Percentiles rank a stretch among this genome's conserved stretches.
Evolutionary conservation across 2,113 vertebrate genomes (phyloP).

Genomic region (Empidonax traillii): DNA sequence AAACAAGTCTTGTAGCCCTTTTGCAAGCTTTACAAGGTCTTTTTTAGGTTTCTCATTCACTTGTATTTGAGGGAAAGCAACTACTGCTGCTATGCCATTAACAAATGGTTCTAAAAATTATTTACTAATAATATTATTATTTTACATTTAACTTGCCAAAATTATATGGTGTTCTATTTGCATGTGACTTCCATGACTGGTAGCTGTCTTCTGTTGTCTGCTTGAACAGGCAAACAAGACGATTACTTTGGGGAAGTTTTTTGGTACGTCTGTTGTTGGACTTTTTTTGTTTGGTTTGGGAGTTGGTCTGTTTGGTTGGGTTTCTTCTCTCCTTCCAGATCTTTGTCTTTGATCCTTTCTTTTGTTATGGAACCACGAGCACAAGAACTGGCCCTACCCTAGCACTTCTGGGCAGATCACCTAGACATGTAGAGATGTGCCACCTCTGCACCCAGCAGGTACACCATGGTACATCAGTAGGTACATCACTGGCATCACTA

Average conservation of each 20-base stretch:
- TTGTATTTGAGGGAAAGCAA: neutral
- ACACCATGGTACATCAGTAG: accelerated
- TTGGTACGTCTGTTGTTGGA: neutral
- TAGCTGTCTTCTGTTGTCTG: neutral
- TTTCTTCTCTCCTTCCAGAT: neutral
- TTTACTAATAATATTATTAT: neutral
- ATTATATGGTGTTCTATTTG: neutral
- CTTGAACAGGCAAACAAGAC: neutral
- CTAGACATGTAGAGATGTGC: neutral
- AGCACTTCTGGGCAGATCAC: neutral
- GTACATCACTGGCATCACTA: too few species aligned
- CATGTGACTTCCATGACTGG: neutral
- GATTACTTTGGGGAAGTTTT: neutral
- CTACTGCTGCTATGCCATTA: neutral
- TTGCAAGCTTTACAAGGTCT: neutral
- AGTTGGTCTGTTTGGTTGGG: neutral
- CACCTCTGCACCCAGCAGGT: neutral
- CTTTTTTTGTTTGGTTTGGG: neutral
- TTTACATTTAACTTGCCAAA: neutral
- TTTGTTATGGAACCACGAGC: neutral
- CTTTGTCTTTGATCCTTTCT: neutral
- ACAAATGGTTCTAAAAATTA: neutral
- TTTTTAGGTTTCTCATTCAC: neutral
- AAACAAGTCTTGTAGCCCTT: neutral
- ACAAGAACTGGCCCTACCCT: neutral